Conservation (phyloP, 2,888 invertebrate genomes). For the Campaea margaritaria region DNA sequence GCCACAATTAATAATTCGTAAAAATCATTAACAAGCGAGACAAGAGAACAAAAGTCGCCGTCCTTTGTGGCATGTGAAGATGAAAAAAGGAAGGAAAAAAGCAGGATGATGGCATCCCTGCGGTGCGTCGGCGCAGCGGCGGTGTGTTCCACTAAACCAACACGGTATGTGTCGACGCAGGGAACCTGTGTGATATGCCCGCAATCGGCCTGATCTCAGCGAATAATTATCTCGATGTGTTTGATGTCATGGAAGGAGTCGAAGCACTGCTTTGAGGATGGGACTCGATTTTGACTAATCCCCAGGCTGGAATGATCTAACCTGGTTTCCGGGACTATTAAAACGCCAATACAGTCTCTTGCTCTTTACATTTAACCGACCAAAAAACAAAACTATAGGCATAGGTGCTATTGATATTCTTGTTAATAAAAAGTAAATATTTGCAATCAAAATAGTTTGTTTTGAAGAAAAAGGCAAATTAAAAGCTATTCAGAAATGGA, state of each 20-base stretch:
- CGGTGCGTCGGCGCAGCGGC: slow-evolving; percentile 56
- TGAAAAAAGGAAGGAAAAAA: slow-evolving; percentile 62
- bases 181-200: slow-evolving; percentile 55
- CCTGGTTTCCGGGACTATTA: background rate
- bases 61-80: slow-evolving; percentile 74
- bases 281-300: slow-evolving; percentile 4
- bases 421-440: too few species aligned
- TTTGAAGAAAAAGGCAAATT: too few species aligned
- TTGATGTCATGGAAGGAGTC: slow-evolving; percentile 16
- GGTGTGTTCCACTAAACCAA: slow-evolving; percentile 66
- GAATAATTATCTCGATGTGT: slow-evolving; percentile 26
- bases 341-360: too few species aligned
- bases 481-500: too few species aligned
- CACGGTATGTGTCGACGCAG: slow-evolving; percentile 76
- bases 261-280: background rate
- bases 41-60: slow-evolving; percentile 83
- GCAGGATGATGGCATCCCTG: slow-evolving; percentile 62
- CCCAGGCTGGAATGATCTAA: background rate
- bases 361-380: too few species aligned
- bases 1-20: slow-evolving; percentile 83
- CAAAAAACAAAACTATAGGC: too few species aligned
- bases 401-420: too few species aligned
- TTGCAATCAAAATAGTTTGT: too few species aligned
- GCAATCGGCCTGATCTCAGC: slow-evolving; percentile 29
- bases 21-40: slow-evolving; percentile 83